A percentile compares a stretch with the other conserved stretches of the same genome.
Evolutionary conservation across 2,797 vertebrate species (phyloP).

Genomic region (Dromococcyx pavoninus): DNA sequence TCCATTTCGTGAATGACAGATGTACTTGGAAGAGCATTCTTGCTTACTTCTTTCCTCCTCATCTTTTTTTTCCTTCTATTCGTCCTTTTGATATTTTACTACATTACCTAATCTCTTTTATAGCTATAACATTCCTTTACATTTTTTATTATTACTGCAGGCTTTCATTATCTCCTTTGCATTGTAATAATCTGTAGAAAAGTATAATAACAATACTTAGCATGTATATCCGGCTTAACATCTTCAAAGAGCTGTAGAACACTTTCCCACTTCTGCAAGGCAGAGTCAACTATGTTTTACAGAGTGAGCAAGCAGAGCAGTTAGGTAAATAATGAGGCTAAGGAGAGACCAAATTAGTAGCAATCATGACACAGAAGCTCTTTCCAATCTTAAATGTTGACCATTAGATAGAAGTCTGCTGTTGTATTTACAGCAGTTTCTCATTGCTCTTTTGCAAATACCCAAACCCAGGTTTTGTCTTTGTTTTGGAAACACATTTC

Average conservation of each 20-base stretch:
- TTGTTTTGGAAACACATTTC: conserved; percentile 17
- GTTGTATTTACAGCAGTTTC: background rate
- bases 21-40: background rate
- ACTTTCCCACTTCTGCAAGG: background rate
- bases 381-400: background rate
- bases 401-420: background rate
- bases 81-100: background rate
- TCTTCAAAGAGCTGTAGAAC: conserved; percentile 20
- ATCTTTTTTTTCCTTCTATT: background rate
- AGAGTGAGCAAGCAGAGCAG: background rate
- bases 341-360: background rate
- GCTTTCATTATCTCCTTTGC: background rate
- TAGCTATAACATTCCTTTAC: background rate
- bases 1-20: background rate
- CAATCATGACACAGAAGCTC: background rate
- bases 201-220: conserved; percentile 13
- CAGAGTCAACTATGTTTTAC: background rate
- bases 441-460: background rate
- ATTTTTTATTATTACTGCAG: background rate
- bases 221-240: background rate
- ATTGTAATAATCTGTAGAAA: background rate
- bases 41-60: background rate
- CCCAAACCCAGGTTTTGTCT: background rate
- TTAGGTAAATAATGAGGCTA: background rate
- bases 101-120: background rate